A percentile compares a stretch with the other conserved stretches of the same genome.
Evolutionary conservation across 2,797 vertebrate species (phyloP).

Genomic region (Spinus pinus): DNA sequence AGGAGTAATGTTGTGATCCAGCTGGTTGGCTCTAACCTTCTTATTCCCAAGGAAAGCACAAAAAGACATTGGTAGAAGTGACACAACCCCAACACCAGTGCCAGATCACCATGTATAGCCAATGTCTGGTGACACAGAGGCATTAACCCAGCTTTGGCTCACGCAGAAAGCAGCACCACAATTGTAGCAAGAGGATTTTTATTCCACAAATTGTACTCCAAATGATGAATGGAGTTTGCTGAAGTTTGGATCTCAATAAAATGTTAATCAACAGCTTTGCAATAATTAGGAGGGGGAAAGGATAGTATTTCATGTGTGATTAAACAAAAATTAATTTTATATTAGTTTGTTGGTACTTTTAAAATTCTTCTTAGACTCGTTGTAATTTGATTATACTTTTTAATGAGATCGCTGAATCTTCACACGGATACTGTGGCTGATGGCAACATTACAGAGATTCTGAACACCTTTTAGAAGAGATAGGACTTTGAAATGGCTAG

Average conservation of each 20-base stretch:
- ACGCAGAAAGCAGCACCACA: not conserved
- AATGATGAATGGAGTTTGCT: rapidly evolving
- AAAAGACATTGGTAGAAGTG: not conserved
- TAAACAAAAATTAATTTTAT: not conserved
- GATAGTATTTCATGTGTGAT: not conserved
- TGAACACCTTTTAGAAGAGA: not conserved
- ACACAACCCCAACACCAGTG: too few species aligned
- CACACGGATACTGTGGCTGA: rapidly evolving
- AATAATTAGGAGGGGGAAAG: rapidly evolving
- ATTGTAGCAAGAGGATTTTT: not conserved
- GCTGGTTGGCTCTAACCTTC: not conserved
- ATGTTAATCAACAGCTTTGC: not conserved
- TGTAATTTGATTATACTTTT: not conserved
- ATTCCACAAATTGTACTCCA: not conserved
- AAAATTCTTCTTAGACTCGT: not conserved
- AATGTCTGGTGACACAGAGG: not conserved
- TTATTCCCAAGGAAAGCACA: not conserved
- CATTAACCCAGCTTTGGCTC: not conserved
- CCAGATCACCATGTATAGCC: not conserved
- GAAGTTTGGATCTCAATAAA: not conserved
- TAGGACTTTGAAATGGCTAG: not conserved
- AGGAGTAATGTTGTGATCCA: not conserved
- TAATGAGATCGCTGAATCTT: not conserved
- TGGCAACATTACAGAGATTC: not conserved
- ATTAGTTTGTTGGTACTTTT: not conserved